Evolutionary conservation across 2,113 vertebrate species (phyloP).

Genomic region (Erpornis zantholeuca): DNA sequence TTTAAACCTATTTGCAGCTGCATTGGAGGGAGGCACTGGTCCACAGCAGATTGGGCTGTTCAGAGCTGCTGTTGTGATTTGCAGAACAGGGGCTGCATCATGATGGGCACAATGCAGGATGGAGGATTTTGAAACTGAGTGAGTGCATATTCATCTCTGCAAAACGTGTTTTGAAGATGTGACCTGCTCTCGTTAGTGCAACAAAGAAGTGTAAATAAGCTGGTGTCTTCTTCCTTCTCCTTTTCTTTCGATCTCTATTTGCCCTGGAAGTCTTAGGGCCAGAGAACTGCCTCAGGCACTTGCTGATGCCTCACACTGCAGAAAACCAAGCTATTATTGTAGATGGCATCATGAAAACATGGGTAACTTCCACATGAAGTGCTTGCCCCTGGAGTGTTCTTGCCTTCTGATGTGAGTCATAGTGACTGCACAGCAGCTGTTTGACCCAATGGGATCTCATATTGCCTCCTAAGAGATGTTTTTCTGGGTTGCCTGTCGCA

Average conservation of each 20-base stretch:
- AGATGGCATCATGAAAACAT: neutral
- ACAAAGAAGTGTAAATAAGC: neutral
- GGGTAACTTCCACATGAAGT: neutral
- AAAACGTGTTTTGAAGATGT: neutral
- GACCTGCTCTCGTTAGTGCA: neutral
- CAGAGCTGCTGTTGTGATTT: neutral
- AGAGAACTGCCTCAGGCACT: neutral
- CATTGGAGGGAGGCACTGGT: neutral
- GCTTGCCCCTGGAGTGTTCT: slow-evolving; percentile 4
- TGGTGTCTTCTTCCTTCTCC: neutral
- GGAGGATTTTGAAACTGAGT: neutral
- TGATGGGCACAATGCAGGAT: neutral
- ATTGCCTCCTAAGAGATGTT: neutral
- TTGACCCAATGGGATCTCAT: slow-evolving; percentile 12
- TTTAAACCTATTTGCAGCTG: slow-evolving; percentile 47
- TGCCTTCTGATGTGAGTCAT: slow-evolving; percentile 4
- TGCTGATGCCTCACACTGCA: neutral
- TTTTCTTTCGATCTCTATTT: neutral
- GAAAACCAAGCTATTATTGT: neutral
- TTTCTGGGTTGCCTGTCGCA: slow-evolving; percentile 19
- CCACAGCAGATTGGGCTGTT: neutral
- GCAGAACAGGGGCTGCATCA: neutral
- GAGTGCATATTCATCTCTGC: neutral
- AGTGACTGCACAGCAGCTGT: neutral
- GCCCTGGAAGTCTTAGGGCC: neutral